Conservation (phyloP, 2,113 vertebrate species). For the Strix uralensis region DNA sequence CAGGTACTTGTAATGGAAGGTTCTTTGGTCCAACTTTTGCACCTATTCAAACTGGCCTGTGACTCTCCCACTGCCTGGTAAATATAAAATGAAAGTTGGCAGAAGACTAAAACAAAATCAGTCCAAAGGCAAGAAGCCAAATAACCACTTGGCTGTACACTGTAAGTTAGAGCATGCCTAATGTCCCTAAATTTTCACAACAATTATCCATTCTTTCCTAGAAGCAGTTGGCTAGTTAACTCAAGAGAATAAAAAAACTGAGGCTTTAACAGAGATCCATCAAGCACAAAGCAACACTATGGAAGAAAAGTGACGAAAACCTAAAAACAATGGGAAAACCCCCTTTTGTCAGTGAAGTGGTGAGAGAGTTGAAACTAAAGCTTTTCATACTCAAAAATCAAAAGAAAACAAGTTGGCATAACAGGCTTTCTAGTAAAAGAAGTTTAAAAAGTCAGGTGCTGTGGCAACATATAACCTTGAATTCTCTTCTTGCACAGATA, state of each 20-base stretch:
- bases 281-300: neutral
- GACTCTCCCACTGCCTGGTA: neutral
- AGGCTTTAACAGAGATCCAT: neutral
- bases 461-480: neutral
- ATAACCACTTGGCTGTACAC: neutral
- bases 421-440: neutral
- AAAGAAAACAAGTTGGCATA: neutral
- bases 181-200: constrained; percentile 1
- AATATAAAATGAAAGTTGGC: constrained; percentile 18
- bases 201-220: constrained; percentile 14
- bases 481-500: neutral
- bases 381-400: neutral
- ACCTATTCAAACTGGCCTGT: neutral
- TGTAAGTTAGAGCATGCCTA: neutral
- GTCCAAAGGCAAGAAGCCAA: constrained; percentile 6
- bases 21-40: neutral
- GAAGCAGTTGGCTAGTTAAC: neutral
- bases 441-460: neutral
- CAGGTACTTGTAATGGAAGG: neutral
- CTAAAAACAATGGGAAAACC: neutral
- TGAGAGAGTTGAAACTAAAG: neutral
- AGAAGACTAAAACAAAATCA: neutral
- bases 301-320: neutral
- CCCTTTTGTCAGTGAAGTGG: neutral
- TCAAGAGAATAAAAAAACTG: neutral